phyloP scores from a whole-genome alignment of 2,797 vertebrate species.

The Artibeus jamaicensis region DNA sequence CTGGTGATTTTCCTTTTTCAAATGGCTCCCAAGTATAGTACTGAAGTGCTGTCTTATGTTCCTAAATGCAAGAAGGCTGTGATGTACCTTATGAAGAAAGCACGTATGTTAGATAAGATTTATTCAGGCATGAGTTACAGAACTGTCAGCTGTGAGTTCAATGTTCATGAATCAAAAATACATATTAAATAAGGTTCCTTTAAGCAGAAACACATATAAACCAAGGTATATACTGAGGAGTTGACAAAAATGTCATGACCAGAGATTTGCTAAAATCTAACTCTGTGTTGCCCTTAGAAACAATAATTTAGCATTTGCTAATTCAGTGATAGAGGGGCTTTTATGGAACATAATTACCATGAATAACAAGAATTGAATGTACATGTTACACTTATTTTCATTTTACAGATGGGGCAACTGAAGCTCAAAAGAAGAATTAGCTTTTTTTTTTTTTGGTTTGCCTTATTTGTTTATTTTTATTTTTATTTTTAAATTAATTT shows the following conservation, averaged over 20 bases:
- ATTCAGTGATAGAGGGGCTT: not conserved
- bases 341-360: not conserved
- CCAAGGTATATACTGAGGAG: not conserved
- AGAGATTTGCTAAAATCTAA: not conserved
- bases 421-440: not conserved
- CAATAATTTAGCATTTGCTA: not conserved
- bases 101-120: not conserved
- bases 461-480: no score
- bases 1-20: not conserved
- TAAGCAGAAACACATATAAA: not conserved
- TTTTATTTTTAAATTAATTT: no score
- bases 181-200: slow-evolving; percentile 14
- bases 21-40: not conserved
- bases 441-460: no score
- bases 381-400: not conserved
- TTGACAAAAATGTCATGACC: not conserved
- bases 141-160: not conserved
- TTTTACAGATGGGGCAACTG: not conserved
- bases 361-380: not conserved
- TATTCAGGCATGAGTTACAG: not conserved
- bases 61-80: not conserved
- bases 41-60: not conserved
- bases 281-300: not conserved
- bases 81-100: not conserved
- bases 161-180: not conserved